Conservation (phyloP, 1,140 invertebrate genomes). For the Parapsyche elsis region DNA sequence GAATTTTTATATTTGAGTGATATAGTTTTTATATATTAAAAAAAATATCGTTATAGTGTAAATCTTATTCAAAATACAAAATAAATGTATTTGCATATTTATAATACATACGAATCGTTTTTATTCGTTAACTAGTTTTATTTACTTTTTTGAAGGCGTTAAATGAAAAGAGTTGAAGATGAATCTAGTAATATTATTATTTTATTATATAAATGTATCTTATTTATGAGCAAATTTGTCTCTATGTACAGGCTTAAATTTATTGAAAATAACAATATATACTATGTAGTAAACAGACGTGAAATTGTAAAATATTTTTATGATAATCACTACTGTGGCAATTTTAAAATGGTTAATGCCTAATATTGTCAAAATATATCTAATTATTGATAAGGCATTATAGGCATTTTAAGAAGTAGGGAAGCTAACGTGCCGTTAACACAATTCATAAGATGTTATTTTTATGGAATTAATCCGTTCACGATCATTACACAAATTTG, state of each 20-base stretch:
- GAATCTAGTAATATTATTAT: not conserved
- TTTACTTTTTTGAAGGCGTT: not conserved
- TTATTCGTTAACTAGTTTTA: not conserved
- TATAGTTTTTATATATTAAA: not conserved
- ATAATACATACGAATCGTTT: not conserved
- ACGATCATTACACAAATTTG: no score
- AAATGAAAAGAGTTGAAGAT: not conserved
- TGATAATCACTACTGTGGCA: conserved; percentile 6
- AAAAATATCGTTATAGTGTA: conserved; percentile 13
- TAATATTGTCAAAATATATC: conserved; percentile 55
- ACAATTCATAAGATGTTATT: not conserved
- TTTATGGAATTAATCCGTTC: no score
- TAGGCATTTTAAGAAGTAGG: conserved; percentile 32
- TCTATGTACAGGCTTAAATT: not conserved
- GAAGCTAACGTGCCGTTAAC: conserved; percentile 2
- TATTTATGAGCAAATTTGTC: conserved; percentile 18
- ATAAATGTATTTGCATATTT: not conserved
- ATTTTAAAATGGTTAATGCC: conserved; percentile 41
- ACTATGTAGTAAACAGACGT: not conserved
- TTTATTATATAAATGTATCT: not conserved
- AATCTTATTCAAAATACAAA: conserved; percentile 6
- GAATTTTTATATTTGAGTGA: not conserved
- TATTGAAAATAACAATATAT: conserved; percentile 6
- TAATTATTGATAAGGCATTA: conserved; percentile 52
- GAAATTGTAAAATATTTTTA: conserved; percentile 3